Evolutionary conservation across 2,113 vertebrate species (phyloP).

Genomic region (Motacilla alba): DNA sequence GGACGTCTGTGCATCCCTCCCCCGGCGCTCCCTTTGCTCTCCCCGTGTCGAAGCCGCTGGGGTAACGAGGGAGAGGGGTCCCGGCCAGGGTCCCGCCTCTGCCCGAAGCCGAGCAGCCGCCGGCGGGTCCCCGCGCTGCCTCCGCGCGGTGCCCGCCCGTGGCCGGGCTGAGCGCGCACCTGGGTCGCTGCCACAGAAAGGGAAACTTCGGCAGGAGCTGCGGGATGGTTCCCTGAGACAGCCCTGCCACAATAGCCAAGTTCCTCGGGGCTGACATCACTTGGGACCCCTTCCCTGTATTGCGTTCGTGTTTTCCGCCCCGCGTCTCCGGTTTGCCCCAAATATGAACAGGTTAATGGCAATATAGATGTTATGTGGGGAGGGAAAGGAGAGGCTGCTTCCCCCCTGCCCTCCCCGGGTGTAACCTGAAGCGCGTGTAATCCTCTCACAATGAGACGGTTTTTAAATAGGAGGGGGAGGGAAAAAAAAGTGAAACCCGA

Average conservation of each 20-base stretch:
- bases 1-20: neutral
- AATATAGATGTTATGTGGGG: neutral
- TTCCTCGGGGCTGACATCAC: neutral
- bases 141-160: neutral
- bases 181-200: neutral
- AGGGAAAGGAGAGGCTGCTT: neutral
- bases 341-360: neutral
- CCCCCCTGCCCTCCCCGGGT: neutral
- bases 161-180: neutral
- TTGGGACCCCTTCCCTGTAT: neutral
- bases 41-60: neutral
- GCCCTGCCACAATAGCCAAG: neutral
- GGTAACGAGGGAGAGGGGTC: neutral
- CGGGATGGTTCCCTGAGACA: neutral
- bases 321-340: neutral
- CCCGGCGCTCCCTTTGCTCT: fast-evolving
- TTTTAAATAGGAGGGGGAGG: neutral
- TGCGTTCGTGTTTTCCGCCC: neutral
- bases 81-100: neutral
- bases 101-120: neutral
- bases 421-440: slow-evolving; percentile 16
- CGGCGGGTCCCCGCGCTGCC: neutral
- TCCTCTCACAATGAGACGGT: neutral
- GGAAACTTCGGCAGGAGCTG: neutral
- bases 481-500: neutral